Conservation (phyloP, 2,888 invertebrate genomes). For the Apocheima hispidaria region DNA sequence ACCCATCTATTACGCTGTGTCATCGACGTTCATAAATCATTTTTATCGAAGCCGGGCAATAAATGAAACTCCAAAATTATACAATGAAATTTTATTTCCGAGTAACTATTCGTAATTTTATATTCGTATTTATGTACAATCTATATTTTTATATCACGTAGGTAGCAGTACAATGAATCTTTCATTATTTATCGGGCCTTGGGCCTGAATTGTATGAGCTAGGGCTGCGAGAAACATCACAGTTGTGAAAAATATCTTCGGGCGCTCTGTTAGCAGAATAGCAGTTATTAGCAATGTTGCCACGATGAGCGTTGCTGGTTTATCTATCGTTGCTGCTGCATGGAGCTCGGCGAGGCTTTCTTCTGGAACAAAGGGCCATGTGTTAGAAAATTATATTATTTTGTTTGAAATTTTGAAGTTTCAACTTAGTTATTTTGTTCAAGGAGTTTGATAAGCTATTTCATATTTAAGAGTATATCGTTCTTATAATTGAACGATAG, state of each 20-base stretch:
- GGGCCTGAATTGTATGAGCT: constrained; percentile 54
- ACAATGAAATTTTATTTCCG: constrained; percentile 80
- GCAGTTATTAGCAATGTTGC: constrained; percentile 58
- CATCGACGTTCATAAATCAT: background rate
- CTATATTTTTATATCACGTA: constrained; percentile 70
- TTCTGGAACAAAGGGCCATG: constrained; percentile 77
- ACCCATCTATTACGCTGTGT: background rate
- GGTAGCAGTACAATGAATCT: constrained; percentile 67
- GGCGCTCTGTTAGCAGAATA: constrained; percentile 54
- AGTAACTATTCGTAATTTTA: constrained; percentile 73
- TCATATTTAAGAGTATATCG: no score
- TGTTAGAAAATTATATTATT: constrained; percentile 48
- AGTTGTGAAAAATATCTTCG: constrained; percentile 53
- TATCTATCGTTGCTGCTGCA: constrained; percentile 65
- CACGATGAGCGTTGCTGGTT: constrained; percentile 57
- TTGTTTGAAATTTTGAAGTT: no score
- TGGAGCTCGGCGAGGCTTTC: constrained; percentile 83
- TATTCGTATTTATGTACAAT: constrained; percentile 63
- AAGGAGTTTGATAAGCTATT: no score
- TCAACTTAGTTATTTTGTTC: no score
- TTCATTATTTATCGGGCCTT: constrained; percentile 56
- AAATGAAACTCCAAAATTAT: constrained; percentile 59
- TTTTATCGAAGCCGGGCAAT: constrained; percentile 13
- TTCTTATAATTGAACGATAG: no score
- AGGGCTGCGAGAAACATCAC: constrained; percentile 61